A percentile compares a stretch with the other conserved stretches of the same genome.
phyloP scores from a whole-genome alignment of 2,888 invertebrate species.

The Agrochola lota region DNA sequence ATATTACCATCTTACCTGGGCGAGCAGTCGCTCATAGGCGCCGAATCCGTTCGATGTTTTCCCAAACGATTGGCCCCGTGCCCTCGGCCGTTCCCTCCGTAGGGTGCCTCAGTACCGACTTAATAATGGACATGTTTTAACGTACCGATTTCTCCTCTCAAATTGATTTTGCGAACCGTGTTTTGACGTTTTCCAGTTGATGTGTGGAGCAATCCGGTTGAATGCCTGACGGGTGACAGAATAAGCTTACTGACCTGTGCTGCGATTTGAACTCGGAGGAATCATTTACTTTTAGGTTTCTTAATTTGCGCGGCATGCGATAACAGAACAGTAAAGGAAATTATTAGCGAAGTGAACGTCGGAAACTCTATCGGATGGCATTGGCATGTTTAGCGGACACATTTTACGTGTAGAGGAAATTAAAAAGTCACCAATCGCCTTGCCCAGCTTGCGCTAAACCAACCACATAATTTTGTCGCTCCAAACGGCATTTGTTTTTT shows the following conservation, averaged over 20 bases:
- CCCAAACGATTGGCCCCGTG: slow-evolving; percentile 79
- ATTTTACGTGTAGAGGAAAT: slow-evolving; percentile 62
- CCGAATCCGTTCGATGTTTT: slow-evolving; percentile 81
- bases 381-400: slow-evolving; percentile 61
- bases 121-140: slow-evolving; percentile 87
- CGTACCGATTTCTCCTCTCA: slow-evolving; percentile 79
- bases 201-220: slow-evolving; percentile 75
- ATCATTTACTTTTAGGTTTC: slow-evolving; percentile 62
- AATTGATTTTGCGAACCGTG: slow-evolving; percentile 85
- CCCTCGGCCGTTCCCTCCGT: slow-evolving; percentile 73
- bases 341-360: slow-evolving; percentile 65
- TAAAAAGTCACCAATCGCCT: slow-evolving; percentile 60
- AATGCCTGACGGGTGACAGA: slow-evolving; percentile 66
- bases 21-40: slow-evolving; percentile 77
- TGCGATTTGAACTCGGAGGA: slow-evolving; percentile 56
- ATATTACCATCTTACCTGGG: slow-evolving; percentile 81
- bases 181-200: slow-evolving; percentile 82
- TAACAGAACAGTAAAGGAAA: slow-evolving; percentile 64
- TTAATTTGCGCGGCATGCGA: slow-evolving; percentile 63
- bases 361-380: slow-evolving; percentile 63
- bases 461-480: slow-evolving; percentile 28
- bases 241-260: slow-evolving; percentile 69
- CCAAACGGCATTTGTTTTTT: neutral
- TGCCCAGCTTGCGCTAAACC: slow-evolving; percentile 36
- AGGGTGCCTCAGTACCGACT: slow-evolving; percentile 76